Evolutionary conservation across 1,140 invertebrate species (phyloP), one percentile per base, ranked within the genome.

Genomic region (Sweltsa coloradensis): DNA sequence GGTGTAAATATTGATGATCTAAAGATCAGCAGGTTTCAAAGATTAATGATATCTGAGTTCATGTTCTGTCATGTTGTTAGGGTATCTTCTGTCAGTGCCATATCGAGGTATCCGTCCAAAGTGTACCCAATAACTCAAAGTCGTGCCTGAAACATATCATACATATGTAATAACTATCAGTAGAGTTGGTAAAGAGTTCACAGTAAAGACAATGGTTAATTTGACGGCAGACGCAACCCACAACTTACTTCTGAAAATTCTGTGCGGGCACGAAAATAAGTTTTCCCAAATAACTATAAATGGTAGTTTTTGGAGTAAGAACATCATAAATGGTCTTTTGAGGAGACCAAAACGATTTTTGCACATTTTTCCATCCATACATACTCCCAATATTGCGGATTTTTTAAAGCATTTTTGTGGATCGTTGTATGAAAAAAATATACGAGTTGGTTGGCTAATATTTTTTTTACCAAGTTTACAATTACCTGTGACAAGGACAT

Each of bases 81-180:
- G 25, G 14, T 22, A 2, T 31, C 13, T 37, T 46, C 45, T 9
- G 21, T 36, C 14, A 27, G 24, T 11, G 36, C 45, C 3, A 40
- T 70, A 37, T 78, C 74, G 46, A 85, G 67, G 57, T 85, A 88
- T 48, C 77, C 79, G 34, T 78, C 70, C 42, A 85, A 69, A 43
- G 80, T 80, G 56, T 89, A 91, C 58, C 81, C 81, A 65, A 90
- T 25, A 89, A 67, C 60, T 84, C 75, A 65, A 90, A 90, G 64
- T 91, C 87, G 56, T 85, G 78, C 61, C 83, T 87, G 64, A 27
- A 74, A 72, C 50, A 47, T 23, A 51, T 24, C 34, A 37, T 40
- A 3, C 23, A 49, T 25, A 39, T 36, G 19, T 9, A 21, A 22
- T 18, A 5, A 47, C 39, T 39, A n/a, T 45, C 5, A 24, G 37